Base-by-base conservation (phyloP, 92 coral and sea anemone genomes). In the Actinernus sp. region DNA sequence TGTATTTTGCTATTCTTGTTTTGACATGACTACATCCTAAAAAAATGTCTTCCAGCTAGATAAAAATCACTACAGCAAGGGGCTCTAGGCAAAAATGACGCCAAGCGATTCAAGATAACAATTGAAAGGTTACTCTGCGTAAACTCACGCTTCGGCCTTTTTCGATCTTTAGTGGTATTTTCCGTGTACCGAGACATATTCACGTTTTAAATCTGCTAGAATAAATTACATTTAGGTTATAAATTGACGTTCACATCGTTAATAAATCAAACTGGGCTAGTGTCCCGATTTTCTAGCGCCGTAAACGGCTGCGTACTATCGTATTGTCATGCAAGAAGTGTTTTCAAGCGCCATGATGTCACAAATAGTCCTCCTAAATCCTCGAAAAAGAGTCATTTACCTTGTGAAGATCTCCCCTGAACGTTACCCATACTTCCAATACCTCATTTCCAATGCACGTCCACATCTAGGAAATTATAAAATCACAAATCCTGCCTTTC, bases 391-490 rank as follows among this genome's bases (percentile, higher is more conserved):
- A 28, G 26, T n/a, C 19, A 2, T 14, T 78, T 53, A 85, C 91
- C 91, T 63, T 73, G 68, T 37, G 71, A 56, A 29, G 81, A 60
- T 58, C 67, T 63, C 46, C 76, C 81, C 54, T 85, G 91, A 11
- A 81, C 31, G 55, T 78, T 78, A 8, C 91, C 91, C 91, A 85
- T 85, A 34, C 37, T 41, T 32, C 26, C 24, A 55, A 14, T 7
- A 14, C 36, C 12, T 54, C 53, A 53, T 36, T 36, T 20, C 4
- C 34, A 16, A 32, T 68, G n/a, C 63, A 53, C 40, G 37, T 54
- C 23, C 34, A 23, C n/a, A 57, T 30, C 44, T 13, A 33, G 36
- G 45, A 18, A 17, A 7, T 28, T 36, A 40, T 43, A 41, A 17
- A 51, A 14, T 4, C n/a, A 20, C 17, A 51, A 54, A 28, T 18